Evolutionary conservation across 2,797 vertebrate genomes (phyloP).

Genomic region (Cuniculus paca): DNA sequence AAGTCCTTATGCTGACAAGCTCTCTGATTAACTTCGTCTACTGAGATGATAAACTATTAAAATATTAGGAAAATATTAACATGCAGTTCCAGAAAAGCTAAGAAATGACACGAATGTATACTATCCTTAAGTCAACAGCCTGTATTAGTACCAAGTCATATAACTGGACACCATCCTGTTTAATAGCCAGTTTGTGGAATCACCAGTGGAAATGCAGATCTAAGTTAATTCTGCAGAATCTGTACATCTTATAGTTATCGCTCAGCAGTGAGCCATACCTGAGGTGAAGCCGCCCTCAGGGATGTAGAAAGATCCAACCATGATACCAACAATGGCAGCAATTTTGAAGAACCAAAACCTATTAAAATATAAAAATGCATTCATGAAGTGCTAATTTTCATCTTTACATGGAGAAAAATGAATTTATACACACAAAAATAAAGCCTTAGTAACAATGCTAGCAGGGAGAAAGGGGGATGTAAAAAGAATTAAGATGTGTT

Average conservation of each 20-base stretch:
- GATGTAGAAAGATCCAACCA: conserved; percentile 96
- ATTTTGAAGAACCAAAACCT: conserved; percentile 99
- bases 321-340: conserved; percentile 92
- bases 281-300: conserved; percentile 93
- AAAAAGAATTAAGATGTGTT: not conserved
- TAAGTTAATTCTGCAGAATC: not conserved
- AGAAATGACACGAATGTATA: conserved; percentile 25
- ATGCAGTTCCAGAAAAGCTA: conserved; percentile 32
- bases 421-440: conserved; percentile 63
- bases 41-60: conserved; percentile 45
- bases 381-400: conserved; percentile 45
- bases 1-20: not conserved
- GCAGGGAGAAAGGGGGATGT: not conserved
- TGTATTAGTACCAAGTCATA: conserved; percentile 4
- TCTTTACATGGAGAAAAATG: not conserved
- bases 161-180: conserved; percentile 8
- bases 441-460: not conserved
- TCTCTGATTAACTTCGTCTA: conserved; percentile 13
- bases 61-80: conserved; percentile 38
- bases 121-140: not conserved
- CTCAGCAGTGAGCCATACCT: conserved; percentile 83
- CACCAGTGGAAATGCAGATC: not conserved
- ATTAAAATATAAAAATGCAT: conserved; percentile 72
- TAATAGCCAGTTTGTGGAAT: conserved; percentile 34
- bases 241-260: not conserved